Conservation (phyloP, 2,113 vertebrate species). For the Proteles cristata region DNA sequence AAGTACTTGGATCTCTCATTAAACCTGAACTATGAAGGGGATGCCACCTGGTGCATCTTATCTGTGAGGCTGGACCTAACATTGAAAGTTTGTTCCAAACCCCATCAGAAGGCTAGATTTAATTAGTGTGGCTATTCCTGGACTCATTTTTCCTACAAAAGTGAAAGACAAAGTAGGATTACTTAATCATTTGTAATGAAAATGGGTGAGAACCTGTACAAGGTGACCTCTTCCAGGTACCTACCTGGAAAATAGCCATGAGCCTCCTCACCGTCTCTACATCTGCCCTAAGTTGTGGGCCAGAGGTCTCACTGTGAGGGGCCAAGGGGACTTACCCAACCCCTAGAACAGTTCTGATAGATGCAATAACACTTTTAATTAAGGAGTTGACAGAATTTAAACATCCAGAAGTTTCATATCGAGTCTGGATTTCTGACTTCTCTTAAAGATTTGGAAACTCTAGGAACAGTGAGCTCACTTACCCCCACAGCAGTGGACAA, state of each 20-base stretch:
- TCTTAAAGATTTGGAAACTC: not conserved
- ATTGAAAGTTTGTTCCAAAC: not conserved
- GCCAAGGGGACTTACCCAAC: not conserved
- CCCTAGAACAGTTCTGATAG: not conserved
- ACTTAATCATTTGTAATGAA: not conserved
- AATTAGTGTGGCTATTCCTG: not conserved
- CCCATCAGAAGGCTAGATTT: not conserved
- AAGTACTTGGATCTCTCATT: constrained; percentile 22
- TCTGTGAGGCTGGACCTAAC: not conserved
- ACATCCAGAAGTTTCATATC: not conserved
- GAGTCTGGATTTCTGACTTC: not conserved
- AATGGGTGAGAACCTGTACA: not conserved
- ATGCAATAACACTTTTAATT: not conserved
- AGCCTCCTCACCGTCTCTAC: not conserved
- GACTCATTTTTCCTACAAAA: not conserved
- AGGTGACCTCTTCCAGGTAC: not conserved
- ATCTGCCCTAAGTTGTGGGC: not conserved
- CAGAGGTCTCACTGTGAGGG: not conserved
- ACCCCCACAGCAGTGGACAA: too few species aligned
- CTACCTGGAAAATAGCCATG: not conserved
- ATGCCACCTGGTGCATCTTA: not conserved
- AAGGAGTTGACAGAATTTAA: not conserved
- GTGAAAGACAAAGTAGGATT: not conserved
- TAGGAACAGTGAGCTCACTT: not conserved
- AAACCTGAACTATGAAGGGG: not conserved